These are phyloP conservation scores for Lycophotia porphyrea DNA, from an alignment of 2,888 invertebrate species.

Conservation along the genomic window DNA sequence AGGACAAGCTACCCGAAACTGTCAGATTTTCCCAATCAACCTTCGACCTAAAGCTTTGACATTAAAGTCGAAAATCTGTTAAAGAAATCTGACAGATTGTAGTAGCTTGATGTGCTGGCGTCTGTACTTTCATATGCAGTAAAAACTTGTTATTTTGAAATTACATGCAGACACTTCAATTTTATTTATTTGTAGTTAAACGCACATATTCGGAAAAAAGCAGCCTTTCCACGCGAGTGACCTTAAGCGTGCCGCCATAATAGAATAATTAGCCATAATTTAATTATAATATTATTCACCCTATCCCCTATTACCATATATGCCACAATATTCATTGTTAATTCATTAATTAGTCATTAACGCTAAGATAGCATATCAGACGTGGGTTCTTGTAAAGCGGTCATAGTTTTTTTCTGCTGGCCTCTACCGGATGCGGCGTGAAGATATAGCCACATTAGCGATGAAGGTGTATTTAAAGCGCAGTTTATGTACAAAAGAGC, in stretches of 20 bases:
- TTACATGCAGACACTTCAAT: neutral
- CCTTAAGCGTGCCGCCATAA: slow-evolving; percentile 11
- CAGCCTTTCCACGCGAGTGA: neutral
- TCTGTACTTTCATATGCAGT: neutral
- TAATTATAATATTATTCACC: slow-evolving; percentile 52
- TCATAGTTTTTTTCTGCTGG: slow-evolving; percentile 42
- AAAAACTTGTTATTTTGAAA: neutral
- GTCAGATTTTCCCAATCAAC: no score
- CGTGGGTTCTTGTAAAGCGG: slow-evolving; percentile 20
- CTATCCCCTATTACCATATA: slow-evolving; percentile 33
- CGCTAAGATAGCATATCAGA: slow-evolving; percentile 45
- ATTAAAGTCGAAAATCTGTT: no score
- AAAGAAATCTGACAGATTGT: no score
- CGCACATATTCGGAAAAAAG: neutral
- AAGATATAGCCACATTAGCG: slow-evolving; percentile 54
- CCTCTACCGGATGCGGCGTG: slow-evolving; percentile 43
- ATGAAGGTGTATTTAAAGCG: slow-evolving; percentile 56
- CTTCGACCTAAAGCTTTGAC: no score
- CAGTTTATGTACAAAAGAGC: slow-evolving; percentile 53
- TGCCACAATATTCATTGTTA: slow-evolving; percentile 50
- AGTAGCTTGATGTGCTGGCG: no score
- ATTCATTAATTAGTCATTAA: slow-evolving; percentile 58
- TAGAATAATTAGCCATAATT: slow-evolving; percentile 38
- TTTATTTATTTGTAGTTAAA: neutral
- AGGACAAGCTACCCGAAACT: no score